These are phyloP conservation scores for Sinocyclocheilus grahami DNA, from an alignment of 2,113 vertebrate genomes.

Conservation along the genomic window DNA sequence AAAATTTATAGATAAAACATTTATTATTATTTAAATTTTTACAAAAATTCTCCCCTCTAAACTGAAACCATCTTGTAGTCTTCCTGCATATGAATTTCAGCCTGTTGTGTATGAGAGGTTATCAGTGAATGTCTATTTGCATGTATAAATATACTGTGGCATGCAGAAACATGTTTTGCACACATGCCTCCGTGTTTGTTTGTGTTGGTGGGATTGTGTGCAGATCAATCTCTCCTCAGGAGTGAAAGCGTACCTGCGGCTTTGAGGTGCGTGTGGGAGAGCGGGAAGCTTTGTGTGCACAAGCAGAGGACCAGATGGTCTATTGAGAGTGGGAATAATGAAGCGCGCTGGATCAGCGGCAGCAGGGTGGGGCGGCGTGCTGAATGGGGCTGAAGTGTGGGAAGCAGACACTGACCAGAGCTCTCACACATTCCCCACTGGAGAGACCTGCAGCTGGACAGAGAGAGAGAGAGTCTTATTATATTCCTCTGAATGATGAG, in stretches of 20 bases:
- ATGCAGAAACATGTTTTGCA: not conserved
- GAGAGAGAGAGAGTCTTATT: not conserved
- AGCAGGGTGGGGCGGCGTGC: slow-evolving; percentile 53
- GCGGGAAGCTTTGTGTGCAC: slow-evolving; percentile 39
- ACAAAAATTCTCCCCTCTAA: too few relatives aligned
- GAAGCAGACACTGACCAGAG: slow-evolving; percentile 64
- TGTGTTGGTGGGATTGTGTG: slow-evolving; percentile 8
- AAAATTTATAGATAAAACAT: too few relatives aligned
- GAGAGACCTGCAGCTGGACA: slow-evolving; percentile 60
- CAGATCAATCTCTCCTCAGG: slow-evolving; percentile 46
- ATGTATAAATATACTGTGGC: not conserved
- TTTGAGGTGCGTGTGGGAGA: slow-evolving; percentile 56
- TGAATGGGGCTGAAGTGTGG: slow-evolving; percentile 68
- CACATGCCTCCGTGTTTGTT: not conserved
- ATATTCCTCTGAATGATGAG: slow-evolving; percentile 57
- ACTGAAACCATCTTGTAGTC: too few relatives aligned
- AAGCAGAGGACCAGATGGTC: slow-evolving; percentile 82
- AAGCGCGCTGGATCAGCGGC: slow-evolving; percentile 60
- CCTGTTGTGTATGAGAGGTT: too few relatives aligned
- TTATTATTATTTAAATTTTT: too few relatives aligned
- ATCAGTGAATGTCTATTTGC: too few relatives aligned
- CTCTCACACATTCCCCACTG: slow-evolving; percentile 70
- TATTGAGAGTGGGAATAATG: slow-evolving; percentile 80
- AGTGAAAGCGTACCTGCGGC: slow-evolving; percentile 53
- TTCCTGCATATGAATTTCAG: too few relatives aligned